Percentiles rank a stretch among this genome's conserved stretches.
Conservation (phyloP, 2,113 vertebrate genomes). For the Barnardius zonarius region DNA sequence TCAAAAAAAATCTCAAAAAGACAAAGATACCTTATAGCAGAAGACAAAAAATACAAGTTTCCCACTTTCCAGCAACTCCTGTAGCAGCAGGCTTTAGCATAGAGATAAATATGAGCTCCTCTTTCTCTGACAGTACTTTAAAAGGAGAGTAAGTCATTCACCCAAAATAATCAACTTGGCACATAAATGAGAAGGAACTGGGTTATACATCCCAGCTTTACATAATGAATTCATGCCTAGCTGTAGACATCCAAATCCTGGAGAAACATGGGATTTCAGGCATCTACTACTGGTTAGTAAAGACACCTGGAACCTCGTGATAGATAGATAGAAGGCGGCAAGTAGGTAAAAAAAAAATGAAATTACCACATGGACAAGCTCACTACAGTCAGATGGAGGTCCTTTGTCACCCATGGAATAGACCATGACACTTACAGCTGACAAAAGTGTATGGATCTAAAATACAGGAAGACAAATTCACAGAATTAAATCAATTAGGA, state of each 20-base stretch:
- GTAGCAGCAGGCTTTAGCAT: neutral
- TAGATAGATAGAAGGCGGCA: neutral
- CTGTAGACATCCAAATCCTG: neutral
- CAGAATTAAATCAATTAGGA: neutral
- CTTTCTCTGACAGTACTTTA: neutral
- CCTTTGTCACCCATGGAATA: neutral
- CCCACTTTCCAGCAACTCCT: neutral
- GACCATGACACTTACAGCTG: neutral
- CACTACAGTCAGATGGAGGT: neutral
- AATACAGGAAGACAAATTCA: neutral
- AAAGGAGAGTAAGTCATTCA: neutral
- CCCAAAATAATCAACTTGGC: neutral
- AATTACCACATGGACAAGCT: neutral
- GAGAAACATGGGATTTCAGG: neutral
- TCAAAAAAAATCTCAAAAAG: neutral
- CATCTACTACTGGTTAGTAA: neutral
- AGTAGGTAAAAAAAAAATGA: neutral
- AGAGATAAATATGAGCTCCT: neutral
- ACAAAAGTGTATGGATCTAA: neutral
- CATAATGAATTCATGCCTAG: neutral
- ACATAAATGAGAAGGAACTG: neutral
- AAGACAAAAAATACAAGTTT: neutral
- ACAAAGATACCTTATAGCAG: fast-evolving
- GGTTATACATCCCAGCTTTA: neutral
- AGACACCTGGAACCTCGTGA: neutral